Evolutionary conservation across 1,140 invertebrate genomes (phyloP).

Genomic region (Drosophila nigrodunni): DNA sequence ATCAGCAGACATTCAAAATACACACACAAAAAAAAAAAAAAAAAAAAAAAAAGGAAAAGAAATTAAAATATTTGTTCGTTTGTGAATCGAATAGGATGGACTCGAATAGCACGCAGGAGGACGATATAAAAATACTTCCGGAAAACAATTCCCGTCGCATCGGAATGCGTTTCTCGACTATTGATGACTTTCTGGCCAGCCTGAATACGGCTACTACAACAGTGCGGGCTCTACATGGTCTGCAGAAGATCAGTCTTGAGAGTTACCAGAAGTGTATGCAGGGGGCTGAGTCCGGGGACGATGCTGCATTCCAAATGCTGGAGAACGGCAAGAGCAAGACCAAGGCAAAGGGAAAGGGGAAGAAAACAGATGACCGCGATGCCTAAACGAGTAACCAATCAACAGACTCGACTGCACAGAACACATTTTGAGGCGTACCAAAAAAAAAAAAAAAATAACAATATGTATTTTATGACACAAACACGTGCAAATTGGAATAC

Average conservation of each 20-base stretch:
- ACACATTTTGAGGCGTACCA: too few relatives aligned
- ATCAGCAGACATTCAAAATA: too few relatives aligned
- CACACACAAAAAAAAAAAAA: too few relatives aligned
- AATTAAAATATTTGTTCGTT: not conserved
- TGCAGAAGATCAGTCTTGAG: constrained; percentile 31
- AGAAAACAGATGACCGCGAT: not conserved
- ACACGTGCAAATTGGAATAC: too few relatives aligned
- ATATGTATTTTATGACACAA: too few relatives aligned
- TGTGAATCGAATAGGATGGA: not conserved
- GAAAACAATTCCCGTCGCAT: constrained; percentile 16
- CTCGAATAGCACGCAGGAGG: constrained; percentile 18
- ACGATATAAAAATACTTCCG: not conserved
- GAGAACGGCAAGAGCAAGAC: not conserved
- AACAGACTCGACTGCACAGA: not conserved
- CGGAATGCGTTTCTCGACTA: constrained; percentile 37
- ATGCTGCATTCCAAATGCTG: constrained; percentile 1
- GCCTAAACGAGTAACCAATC: not conserved
- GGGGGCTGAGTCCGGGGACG: not conserved
- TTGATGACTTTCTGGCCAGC: constrained; percentile 49
- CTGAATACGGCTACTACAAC: constrained; percentile 43
- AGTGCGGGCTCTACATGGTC: constrained; percentile 22
- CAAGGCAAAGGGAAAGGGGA: not conserved
- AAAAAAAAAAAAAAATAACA: too few relatives aligned
- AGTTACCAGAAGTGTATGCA: constrained; percentile 33
- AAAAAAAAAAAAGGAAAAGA: not conserved